Evolutionary conservation across 64 coral and sea anemone genomes (phyloP).

Genomic region (Catalaphyllia jardinei): DNA sequence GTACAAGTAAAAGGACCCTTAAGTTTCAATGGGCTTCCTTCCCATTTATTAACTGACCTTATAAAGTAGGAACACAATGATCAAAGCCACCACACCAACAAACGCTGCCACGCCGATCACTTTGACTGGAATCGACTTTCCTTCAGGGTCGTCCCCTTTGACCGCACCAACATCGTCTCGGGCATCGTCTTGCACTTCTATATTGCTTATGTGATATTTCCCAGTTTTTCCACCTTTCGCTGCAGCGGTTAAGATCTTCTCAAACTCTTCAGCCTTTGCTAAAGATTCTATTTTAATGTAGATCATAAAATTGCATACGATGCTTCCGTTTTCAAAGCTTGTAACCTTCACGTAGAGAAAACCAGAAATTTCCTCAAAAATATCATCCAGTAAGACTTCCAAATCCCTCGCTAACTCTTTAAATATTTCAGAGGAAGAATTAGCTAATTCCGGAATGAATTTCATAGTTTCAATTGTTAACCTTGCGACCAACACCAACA

Average conservation of each 20-base stretch:
- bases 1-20: too few species aligned
- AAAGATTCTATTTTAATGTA: neutral
- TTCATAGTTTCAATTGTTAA: conserved; percentile 17
- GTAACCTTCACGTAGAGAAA: neutral
- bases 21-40: too few species aligned
- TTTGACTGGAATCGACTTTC: neutral
- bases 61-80: neutral
- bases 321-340: conserved; percentile 7
- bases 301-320: neutral
- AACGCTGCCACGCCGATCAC: neutral
- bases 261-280: neutral
- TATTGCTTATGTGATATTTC: neutral
- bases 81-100: neutral
- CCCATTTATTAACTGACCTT: neutral
- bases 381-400: neutral
- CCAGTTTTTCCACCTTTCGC: neutral
- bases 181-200: neutral
- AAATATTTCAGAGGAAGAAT: neutral
- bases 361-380: conserved; percentile 7
- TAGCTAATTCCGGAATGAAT: neutral
- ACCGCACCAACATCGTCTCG: neutral
- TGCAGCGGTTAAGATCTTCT: neutral
- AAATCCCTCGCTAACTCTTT: neutral
- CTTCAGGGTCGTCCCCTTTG: neutral
- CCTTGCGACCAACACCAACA: neutral